A percentile compares a stretch with the other conserved stretches of the same genome.
These are phyloP conservation scores for Gonioctena quinquepunctata DNA, from an alignment of 1,140 invertebrate genomes.

Conservation along the genomic window DNA sequence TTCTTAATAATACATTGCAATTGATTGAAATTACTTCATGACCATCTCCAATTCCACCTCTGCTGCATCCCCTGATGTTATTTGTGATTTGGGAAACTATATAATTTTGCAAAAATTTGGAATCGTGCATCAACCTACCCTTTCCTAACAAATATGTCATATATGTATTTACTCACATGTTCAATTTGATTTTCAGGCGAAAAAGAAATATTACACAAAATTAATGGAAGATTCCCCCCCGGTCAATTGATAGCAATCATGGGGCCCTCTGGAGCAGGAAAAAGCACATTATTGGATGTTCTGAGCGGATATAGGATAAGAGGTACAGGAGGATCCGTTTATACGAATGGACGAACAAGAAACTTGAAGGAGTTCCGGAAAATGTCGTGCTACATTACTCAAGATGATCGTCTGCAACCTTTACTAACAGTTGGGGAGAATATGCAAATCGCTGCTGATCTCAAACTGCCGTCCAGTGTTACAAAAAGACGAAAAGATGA, in stretches of 20 bases:
- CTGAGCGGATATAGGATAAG: slow-evolving; percentile 70
- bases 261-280: slow-evolving; percentile 87
- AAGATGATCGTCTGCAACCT: slow-evolving; percentile 83
- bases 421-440: slow-evolving; percentile 84
- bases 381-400: slow-evolving; percentile 89
- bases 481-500: slow-evolving; percentile 65
- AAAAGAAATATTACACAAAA: slow-evolving; percentile 79
- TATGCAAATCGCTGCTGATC: slow-evolving; percentile 82
- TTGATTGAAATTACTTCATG: no score
- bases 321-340: slow-evolving; percentile 61
- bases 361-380: slow-evolving; percentile 78
- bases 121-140: no score
- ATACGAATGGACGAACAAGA: slow-evolving; percentile 71
- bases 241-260: slow-evolving; percentile 84
- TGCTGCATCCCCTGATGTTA: no score
- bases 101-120: no score
- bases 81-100: no score
- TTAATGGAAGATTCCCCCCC: slow-evolving; percentile 75
- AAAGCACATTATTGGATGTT: slow-evolving; percentile 79
- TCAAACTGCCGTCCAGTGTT: slow-evolving; percentile 77
- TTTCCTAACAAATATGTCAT: no score
- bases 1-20: no score
- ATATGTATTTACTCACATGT: no score
- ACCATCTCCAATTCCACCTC: no score
- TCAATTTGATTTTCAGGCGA: slow-evolving; percentile 65